These are phyloP conservation scores for Edolisoma coerulescens DNA, from an alignment of 2,113 vertebrate species.

Conservation along the genomic window DNA sequence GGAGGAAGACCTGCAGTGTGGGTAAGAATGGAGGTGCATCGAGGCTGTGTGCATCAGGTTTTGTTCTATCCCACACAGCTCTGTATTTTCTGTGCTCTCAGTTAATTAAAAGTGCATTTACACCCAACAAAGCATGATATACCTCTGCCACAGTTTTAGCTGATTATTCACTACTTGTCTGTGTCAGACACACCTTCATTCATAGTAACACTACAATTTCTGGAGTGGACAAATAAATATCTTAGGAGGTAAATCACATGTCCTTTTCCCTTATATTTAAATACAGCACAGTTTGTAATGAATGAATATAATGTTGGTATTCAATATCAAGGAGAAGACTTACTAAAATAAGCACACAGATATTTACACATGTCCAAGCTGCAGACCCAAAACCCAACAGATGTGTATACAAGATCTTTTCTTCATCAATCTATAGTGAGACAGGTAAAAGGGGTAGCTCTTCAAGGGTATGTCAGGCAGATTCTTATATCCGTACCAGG, in stretches of 20 bases:
- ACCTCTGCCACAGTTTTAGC: neutral
- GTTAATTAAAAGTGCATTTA: neutral
- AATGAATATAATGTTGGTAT: neutral
- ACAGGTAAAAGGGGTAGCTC: neutral
- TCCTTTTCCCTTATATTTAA: neutral
- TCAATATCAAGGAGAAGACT: neutral
- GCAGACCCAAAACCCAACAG: neutral
- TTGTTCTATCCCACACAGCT: neutral
- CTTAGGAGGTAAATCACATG: neutral
- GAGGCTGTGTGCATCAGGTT: neutral
- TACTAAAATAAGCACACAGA: neutral
- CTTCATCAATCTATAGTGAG: neutral
- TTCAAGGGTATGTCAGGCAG: neutral
- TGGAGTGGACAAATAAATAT: neutral
- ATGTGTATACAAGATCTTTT: neutral
- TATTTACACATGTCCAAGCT: neutral
- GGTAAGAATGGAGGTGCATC: neutral
- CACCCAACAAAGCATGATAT: neutral
- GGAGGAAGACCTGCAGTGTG: neutral
- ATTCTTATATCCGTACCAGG: neutral
- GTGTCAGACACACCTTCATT: neutral
- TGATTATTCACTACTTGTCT: neutral
- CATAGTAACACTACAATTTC: neutral
- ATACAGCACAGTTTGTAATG: neutral
- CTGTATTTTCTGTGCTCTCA: neutral